Conservation (phyloP, 2,888 invertebrate species). For the Meta bourneti region DNA sequence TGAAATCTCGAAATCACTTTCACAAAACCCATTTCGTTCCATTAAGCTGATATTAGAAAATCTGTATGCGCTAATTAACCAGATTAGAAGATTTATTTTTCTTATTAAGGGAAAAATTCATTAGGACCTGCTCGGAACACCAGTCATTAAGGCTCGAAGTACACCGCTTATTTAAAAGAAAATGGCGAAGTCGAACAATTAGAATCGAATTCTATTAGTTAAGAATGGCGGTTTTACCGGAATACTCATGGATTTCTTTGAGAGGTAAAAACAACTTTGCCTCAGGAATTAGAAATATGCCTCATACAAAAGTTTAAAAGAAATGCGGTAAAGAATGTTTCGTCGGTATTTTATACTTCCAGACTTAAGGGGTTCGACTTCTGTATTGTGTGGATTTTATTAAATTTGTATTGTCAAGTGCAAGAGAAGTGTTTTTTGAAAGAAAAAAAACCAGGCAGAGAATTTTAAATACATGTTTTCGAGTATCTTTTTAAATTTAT, state of each 20-base stretch:
- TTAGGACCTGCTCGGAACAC: background rate
- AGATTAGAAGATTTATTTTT: background rate
- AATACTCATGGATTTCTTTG: background rate
- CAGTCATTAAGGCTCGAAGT: background rate
- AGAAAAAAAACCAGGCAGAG: too few relatives aligned
- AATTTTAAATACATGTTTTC: too few relatives aligned
- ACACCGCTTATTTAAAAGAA: background rate
- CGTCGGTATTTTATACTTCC: background rate
- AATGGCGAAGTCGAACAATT: background rate
- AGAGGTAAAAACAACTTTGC: background rate
- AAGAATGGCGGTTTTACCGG: background rate
- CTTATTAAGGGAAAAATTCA: background rate
- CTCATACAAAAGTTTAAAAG: background rate
- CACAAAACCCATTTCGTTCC: background rate
- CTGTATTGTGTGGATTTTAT: background rate
- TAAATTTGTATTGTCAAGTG: background rate
- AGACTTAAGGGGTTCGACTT: background rate
- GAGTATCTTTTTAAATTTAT: too few relatives aligned
- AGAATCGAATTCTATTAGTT: background rate
- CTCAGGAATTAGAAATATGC: background rate
- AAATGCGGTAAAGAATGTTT: background rate
- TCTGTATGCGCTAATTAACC: background rate
- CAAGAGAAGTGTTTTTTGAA: too few relatives aligned
- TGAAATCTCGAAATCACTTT: background rate
- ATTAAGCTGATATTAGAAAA: background rate